A percentile compares a stretch with the other conserved stretches of the same genome.
These are phyloP conservation scores for Stenichneumon culpator DNA, from an alignment of 2,888 invertebrate species.

Conservation along the genomic window DNA sequence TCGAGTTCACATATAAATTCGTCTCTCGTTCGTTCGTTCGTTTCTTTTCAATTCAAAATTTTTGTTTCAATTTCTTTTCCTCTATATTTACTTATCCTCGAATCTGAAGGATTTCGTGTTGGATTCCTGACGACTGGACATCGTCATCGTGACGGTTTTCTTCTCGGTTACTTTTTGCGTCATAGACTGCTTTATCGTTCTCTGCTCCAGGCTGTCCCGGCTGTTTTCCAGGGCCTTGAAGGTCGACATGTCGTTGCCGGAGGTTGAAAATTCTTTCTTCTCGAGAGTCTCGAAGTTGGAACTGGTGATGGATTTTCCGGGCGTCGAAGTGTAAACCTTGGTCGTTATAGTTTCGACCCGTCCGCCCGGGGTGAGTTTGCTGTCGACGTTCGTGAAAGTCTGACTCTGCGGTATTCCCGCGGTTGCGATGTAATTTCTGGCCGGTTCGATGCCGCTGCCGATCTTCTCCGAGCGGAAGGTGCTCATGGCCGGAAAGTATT, in stretches of 20 bases:
- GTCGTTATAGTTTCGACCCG: conserved; percentile 87
- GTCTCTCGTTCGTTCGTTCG: conserved; percentile 20
- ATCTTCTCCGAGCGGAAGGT: conserved; percentile 77
- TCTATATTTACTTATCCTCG: conserved; percentile 75
- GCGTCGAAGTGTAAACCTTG: conserved; percentile 87
- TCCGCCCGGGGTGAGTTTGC: conserved; percentile 87
- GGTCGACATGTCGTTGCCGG: conserved; percentile 85
- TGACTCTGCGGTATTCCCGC: conserved; percentile 74
- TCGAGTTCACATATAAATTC: conserved; percentile 4
- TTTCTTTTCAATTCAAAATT: not conserved
- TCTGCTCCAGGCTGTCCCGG: conserved; percentile 88
- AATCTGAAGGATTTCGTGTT: conserved; percentile 86
- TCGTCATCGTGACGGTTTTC: conserved; percentile 89
- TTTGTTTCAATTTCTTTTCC: not conserved
- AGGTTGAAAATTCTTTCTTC: conserved; percentile 85
- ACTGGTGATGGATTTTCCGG: conserved; percentile 86
- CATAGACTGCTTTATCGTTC: conserved; percentile 89
- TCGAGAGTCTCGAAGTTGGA: conserved; percentile 87
- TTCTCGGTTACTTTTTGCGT: conserved; percentile 90
- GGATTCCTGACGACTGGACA: conserved; percentile 87
- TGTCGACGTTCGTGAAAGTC: conserved; percentile 82
- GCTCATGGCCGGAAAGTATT: conserved; percentile 73
- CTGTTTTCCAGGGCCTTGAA: conserved; percentile 81
- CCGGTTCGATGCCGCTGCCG: conserved; percentile 53
- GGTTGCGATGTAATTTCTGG: conserved; percentile 60